A percentile compares a stretch with the other conserved stretches of the same genome.
These are phyloP conservation scores for Zelostemma sp. DNA, from an alignment of 1,140 invertebrate genomes.

Conservation along the genomic window DNA sequence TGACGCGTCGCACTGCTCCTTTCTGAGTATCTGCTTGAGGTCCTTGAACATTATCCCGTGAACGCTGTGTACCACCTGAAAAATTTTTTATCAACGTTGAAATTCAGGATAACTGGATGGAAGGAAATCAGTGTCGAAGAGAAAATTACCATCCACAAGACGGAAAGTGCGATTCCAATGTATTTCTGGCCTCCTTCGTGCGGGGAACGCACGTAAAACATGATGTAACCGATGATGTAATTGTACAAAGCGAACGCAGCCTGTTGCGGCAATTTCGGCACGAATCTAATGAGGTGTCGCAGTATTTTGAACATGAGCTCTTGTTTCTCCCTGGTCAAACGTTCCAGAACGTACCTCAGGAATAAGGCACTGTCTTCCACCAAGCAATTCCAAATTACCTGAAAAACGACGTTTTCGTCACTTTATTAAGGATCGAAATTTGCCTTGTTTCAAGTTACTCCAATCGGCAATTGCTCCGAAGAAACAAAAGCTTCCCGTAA, in stretches of 20 bases:
- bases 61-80: conserved; percentile 92
- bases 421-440: not conserved
- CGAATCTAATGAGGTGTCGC: conserved; percentile 92
- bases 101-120: too few relatives aligned
- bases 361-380: conserved; percentile 98
- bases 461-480: too few relatives aligned
- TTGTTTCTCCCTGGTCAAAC: conserved; percentile 94
- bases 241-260: conserved; percentile 99
- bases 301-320: conserved; percentile 96
- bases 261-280: conserved; percentile 94
- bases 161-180: conserved; percentile 92
- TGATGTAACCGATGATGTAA: conserved; percentile 99
- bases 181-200: conserved; percentile 94
- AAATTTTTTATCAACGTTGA: too few relatives aligned
- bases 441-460: not conserved
- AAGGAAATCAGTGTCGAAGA: too few relatives aligned
- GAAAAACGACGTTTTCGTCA: conserved; percentile 27
- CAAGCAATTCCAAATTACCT: conserved; percentile 97
- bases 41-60: conserved; percentile 99
- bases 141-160: conserved; percentile 93
- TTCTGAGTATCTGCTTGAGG: conserved; percentile 97
- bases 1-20: conserved; percentile 99
- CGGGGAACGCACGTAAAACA: conserved; percentile 97
- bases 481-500: too few relatives aligned
- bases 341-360: conserved; percentile 94